Conservation (phyloP, 2,797 vertebrate genomes). For the Oreortyx pictus region DNA sequence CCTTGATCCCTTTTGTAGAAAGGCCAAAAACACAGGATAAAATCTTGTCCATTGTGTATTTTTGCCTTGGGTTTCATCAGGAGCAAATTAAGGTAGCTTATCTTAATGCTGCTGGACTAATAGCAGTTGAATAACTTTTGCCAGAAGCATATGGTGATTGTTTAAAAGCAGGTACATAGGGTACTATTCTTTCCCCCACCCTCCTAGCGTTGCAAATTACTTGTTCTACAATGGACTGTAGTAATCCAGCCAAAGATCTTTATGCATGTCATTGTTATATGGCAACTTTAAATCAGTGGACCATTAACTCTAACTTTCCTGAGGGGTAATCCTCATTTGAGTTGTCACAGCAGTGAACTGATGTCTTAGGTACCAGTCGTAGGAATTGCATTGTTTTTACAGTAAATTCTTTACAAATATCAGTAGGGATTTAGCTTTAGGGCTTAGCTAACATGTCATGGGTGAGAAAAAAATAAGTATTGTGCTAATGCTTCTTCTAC, state of each 20-base stretch:
- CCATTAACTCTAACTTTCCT: fast-evolving
- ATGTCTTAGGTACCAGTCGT: neutral
- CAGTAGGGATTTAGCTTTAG: neutral
- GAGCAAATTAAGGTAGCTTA: neutral
- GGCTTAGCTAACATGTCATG: neutral
- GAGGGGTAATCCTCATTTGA: neutral
- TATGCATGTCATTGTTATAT: neutral
- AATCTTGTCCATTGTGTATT: neutral
- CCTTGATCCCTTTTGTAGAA: neutral
- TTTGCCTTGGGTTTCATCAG: neutral
- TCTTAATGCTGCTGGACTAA: neutral
- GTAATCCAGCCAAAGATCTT: neutral
- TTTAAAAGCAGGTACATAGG: neutral
- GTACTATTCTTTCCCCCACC: neutral
- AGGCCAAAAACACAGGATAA: neutral
- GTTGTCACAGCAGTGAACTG: neutral
- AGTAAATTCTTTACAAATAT: neutral
- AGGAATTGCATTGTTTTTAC: neutral
- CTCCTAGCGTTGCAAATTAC: neutral
- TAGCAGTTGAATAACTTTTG: neutral
- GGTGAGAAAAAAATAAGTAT: neutral
- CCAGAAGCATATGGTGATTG: neutral
- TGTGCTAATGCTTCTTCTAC: neutral
- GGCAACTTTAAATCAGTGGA: neutral
- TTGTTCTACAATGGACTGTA: neutral